phyloP scores from a whole-genome alignment of 2,797 vertebrate genomes.

The Hoplostethus mediterraneus region DNA sequence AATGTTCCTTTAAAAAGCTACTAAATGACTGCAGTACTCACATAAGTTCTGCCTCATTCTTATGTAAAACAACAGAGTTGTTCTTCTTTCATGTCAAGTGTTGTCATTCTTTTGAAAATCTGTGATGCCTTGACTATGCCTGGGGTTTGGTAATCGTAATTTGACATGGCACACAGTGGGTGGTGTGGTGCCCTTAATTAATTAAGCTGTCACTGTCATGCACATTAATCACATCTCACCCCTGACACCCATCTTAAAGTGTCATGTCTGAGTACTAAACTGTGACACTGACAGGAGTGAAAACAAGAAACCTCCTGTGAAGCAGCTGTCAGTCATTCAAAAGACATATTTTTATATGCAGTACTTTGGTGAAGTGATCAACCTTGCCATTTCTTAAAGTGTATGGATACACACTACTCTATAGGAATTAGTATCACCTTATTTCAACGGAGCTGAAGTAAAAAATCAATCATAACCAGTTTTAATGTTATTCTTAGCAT shows the following conservation, averaged over 20 bases:
- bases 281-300: conserved; percentile 43
- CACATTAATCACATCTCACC: conserved; percentile 57
- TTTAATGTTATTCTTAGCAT: no score
- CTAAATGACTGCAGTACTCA: not conserved
- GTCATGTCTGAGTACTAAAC: conserved; percentile 44
- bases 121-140: conserved; percentile 23
- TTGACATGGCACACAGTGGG: conserved; percentile 59
- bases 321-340: conserved; percentile 7
- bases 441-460: no score
- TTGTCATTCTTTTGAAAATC: conserved; percentile 24
- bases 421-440: not conserved
- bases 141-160: conserved; percentile 39
- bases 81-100: conserved; percentile 3
- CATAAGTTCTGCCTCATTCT: not conserved
- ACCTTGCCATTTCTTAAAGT: not conserved
- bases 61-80: conserved; percentile 7
- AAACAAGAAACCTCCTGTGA: conserved; percentile 42
- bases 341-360: not conserved
- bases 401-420: not conserved
- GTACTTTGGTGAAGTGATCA: not conserved
- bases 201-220: conserved; percentile 61
- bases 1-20: no score
- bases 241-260: conserved; percentile 53
- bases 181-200: conserved; percentile 58
- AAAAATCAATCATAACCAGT: no score